Evolutionary conservation across 2,113 vertebrate species (phyloP), one percentile per base, ranked within the genome.

Genomic region (Tylochromis polylepis): DNA sequence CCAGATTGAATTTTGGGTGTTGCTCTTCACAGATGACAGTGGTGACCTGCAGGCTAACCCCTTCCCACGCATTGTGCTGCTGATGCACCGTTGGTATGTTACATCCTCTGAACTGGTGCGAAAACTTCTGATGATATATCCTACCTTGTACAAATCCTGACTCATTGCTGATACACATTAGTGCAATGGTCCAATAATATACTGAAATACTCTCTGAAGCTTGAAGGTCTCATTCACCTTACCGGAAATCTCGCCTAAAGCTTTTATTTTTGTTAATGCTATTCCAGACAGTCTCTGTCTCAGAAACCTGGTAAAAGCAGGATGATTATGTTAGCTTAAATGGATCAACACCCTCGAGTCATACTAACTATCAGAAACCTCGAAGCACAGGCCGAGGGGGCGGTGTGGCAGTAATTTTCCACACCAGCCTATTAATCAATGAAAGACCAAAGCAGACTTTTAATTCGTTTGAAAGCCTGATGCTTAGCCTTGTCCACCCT

Each of bases 21-120:
- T 91, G 82, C 90, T 90, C 82, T 94, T 94, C 88, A 83, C 93
- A 99, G 99, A 98, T 96, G 97, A 98, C 93, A 95, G 93, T 82
- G 98, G 98, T 89, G 97, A 97, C 81, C 94, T 95, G 34, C 95
- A 95, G 55, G 95, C 93, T 57, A 97, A 91, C 91, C 96, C 95
- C 53, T 95, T 99, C 88, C 98, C 98, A 82, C 97, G 98, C 92
- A 98, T 92, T n/a, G 94, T 99, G 81, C 97, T 99, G 81, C 96
- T 99, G 95, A 99, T 99, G 98, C 98, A 99, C 81, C 97, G 97
- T 20, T 99, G 99, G 99, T 99, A 99, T 90, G 92, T 99, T 85
- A 96, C 97, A 72, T 99, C 99, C 3, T 97, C 98, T 41, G 98
- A 99, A 92, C 91, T 99, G 90, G 98, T 97, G 16, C 96, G 96